These are phyloP conservation scores for Piliocolobus tephrosceles DNA, from an alignment of 2,113 vertebrate genomes.

Conservation along the genomic window DNA sequence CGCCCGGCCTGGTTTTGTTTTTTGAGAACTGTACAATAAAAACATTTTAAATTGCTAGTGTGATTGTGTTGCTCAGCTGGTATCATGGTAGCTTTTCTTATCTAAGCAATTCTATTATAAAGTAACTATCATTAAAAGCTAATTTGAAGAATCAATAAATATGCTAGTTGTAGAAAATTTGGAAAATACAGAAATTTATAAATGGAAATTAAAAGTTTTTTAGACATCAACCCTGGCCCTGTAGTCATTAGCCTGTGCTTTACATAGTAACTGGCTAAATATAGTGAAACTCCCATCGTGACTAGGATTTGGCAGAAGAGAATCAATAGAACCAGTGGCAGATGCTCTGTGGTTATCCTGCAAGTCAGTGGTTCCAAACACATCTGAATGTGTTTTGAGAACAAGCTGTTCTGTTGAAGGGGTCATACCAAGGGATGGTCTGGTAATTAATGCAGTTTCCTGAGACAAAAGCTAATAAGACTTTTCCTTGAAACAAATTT, in stretches of 20 bases:
- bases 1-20: neutral
- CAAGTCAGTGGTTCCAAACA: neutral
- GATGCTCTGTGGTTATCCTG: neutral
- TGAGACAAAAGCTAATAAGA: neutral
- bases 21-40: constrained; percentile 33
- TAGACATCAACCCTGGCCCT: neutral
- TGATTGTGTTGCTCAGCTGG: neutral
- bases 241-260: neutral
- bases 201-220: constrained; percentile 12
- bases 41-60: neutral
- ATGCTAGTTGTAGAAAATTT: constrained; percentile 8
- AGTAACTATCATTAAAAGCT: constrained; percentile 18
- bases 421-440: neutral
- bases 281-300: neutral
- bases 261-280: neutral
- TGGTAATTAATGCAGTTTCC: neutral
- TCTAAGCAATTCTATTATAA: neutral
- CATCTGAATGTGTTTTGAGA: neutral
- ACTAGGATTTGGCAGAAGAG: neutral
- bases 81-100: neutral
- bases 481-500: neutral
- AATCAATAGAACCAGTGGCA: neutral
- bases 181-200: neutral
- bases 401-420: neutral
- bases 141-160: constrained; percentile 15